Conservation (phyloP, 2,113 vertebrate species). For the Chauna torquata region DNA sequence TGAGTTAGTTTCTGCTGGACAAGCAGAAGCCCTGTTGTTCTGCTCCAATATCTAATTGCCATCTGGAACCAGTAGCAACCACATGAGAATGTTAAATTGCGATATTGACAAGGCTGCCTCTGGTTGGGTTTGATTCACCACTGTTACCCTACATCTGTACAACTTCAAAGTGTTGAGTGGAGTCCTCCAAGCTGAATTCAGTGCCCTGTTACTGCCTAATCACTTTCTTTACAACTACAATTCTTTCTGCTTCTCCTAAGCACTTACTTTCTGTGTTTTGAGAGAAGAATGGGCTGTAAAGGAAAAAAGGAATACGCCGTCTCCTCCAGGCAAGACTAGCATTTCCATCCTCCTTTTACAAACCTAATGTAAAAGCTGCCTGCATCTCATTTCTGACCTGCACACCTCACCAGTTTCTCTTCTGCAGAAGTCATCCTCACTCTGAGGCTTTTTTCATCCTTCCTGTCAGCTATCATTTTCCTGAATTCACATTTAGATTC, state of each 20-base stretch:
- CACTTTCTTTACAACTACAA: background rate
- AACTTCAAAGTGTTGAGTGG: conserved; percentile 17
- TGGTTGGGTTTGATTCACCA: background rate
- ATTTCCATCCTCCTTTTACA: background rate
- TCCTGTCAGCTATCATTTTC: background rate
- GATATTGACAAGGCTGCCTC: background rate
- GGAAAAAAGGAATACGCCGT: background rate
- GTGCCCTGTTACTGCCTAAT: background rate
- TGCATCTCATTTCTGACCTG: background rate
- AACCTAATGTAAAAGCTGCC: background rate
- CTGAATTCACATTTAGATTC: background rate
- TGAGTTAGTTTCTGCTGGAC: conserved; percentile 29
- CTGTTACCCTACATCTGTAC: background rate
- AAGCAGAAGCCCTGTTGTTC: conserved; percentile 9
- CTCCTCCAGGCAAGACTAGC: background rate
- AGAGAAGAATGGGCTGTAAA: background rate
- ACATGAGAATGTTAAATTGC: background rate
- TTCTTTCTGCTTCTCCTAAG: background rate
- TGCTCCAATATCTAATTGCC: conserved; percentile 46
- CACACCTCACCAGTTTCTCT: background rate
- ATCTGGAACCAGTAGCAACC: conserved; percentile 52
- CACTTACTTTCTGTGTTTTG: background rate
- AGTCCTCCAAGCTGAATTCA: background rate
- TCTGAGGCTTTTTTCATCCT: background rate
- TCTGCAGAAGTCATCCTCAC: background rate